A percentile compares a stretch with the other conserved stretches of the same genome.
Evolutionary conservation across 2,888 invertebrate genomes (phyloP).

Genomic region (Phengaris alcon): DNA sequence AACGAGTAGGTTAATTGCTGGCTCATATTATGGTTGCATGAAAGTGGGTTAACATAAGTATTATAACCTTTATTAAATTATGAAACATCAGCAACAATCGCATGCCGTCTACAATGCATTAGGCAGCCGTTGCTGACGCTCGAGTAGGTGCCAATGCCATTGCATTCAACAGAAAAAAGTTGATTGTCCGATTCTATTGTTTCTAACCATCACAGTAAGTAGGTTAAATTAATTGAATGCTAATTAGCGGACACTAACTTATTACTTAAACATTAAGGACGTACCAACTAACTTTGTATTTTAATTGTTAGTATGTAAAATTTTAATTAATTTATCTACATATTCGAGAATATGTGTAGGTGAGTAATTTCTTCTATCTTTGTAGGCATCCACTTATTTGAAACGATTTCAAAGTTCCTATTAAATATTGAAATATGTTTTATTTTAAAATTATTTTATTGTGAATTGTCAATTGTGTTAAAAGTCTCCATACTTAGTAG

Average conservation of each 20-base stretch:
- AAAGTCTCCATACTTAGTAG: slow-evolving; percentile 30
- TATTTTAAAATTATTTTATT: background rate
- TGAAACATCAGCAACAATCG: slow-evolving; percentile 11
- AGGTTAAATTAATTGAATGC: slow-evolving; percentile 36
- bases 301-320: background rate
- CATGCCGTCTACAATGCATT: slow-evolving; percentile 25
- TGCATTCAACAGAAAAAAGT: slow-evolving; percentile 38
- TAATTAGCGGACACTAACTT: slow-evolving; percentile 13
- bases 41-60: slow-evolving; percentile 19
- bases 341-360: no score
- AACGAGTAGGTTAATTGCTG: background rate
- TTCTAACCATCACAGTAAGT: slow-evolving; percentile 35
- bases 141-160: slow-evolving; percentile 48
- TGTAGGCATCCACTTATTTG: no score
- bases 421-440: no score
- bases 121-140: slow-evolving; percentile 32
- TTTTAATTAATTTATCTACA: background rate
- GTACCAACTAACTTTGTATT: background rate
- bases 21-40: background rate
- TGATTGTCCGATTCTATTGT: slow-evolving; percentile 36
- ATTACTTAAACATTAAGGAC: background rate
- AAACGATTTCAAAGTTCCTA: no score
- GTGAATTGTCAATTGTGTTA: background rate
- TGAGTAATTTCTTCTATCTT: no score
- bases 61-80: slow-evolving; percentile 14